Evolutionary conservation across 2,888 invertebrate species (phyloP).

Genomic region (Himalopsyche tibetana): DNA sequence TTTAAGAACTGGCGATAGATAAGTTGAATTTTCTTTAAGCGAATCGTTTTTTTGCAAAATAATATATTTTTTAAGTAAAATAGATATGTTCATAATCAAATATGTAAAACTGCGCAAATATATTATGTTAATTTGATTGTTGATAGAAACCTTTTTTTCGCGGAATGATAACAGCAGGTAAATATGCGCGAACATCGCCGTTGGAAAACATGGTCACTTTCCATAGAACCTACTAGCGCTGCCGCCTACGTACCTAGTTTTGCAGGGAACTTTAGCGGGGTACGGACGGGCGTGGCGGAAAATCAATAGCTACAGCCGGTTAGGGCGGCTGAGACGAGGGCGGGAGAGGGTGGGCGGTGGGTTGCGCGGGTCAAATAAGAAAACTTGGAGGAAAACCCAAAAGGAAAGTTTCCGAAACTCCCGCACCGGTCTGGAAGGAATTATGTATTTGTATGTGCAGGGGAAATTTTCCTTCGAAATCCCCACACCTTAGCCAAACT

Average conservation of each 20-base stretch:
- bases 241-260: slow-evolving; percentile 52
- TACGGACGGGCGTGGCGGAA: slow-evolving; percentile 65
- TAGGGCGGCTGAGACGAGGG: slow-evolving; percentile 59
- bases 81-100: too few relatives aligned
- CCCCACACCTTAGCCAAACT: slow-evolving; percentile 36
- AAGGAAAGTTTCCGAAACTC: slow-evolving; percentile 59
- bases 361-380: slow-evolving; percentile 62
- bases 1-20: too few relatives aligned
- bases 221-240: slow-evolving; percentile 32
- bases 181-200: too few relatives aligned
- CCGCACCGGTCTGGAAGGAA: slow-evolving; percentile 60
- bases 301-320: slow-evolving; percentile 65
- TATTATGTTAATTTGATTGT: too few relatives aligned
- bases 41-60: too few relatives aligned
- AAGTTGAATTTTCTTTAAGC: too few relatives aligned
- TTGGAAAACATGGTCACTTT: slow-evolving; percentile 27
- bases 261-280: slow-evolving; percentile 58
- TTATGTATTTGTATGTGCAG: slow-evolving; percentile 61
- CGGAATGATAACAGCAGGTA: too few relatives aligned
- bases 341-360: slow-evolving; percentile 54
- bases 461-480: slow-evolving; percentile 52
- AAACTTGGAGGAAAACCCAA: slow-evolving; percentile 56
- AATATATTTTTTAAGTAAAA: too few relatives aligned
- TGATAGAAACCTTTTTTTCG: too few relatives aligned
- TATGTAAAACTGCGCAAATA: too few relatives aligned